Conservation (phyloP, 2,113 vertebrate species). For the Oncorhynchus gorbuscha region DNA sequence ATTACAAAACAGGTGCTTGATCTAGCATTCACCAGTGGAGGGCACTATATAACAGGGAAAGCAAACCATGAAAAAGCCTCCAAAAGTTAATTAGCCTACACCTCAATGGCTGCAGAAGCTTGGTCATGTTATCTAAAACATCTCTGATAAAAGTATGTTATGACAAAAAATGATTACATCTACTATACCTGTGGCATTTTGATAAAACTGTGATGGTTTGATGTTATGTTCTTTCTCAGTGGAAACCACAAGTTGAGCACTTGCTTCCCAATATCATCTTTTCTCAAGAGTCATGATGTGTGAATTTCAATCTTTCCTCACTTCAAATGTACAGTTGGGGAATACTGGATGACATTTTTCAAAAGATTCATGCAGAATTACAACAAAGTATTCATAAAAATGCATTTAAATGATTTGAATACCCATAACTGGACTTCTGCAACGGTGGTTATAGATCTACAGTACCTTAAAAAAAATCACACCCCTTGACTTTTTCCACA, state of each 20-base stretch:
- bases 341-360: neutral
- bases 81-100: neutral
- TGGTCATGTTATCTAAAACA: neutral
- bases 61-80: neutral
- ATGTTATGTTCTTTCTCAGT: neutral
- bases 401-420: too few relatives aligned
- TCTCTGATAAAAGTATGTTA: too few relatives aligned
- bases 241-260: neutral
- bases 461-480: neutral
- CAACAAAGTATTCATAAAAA: neutral
- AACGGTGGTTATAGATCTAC: neutral
- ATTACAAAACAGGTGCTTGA: neutral
- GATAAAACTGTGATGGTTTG: neutral
- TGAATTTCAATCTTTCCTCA: neutral
- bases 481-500: too few relatives aligned
- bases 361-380: neutral
- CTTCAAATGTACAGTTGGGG: neutral
- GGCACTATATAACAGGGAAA: neutral
- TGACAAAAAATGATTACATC: neutral
- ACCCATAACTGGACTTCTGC: neutral
- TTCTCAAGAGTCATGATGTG: neutral
- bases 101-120: neutral
- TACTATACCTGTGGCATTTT: neutral
- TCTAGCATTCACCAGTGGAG: neutral
- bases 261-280: neutral